Conservation (phyloP, 2,113 vertebrate species). For the Eidolon helvum region DNA sequence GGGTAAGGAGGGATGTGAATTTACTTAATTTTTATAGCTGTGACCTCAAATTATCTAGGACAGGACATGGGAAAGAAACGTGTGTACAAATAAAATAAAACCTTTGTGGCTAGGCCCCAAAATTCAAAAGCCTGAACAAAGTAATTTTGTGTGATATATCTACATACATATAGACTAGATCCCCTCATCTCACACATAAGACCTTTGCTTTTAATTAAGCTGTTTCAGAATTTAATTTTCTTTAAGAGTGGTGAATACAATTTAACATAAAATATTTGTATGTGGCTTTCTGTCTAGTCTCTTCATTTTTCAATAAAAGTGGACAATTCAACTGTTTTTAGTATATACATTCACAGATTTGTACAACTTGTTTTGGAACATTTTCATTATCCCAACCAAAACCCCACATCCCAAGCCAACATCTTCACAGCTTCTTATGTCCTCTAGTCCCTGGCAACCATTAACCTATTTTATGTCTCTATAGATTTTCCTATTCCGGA, state of each 20-base stretch:
- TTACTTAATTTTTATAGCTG: not conserved
- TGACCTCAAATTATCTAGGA: not conserved
- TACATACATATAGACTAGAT: not conserved
- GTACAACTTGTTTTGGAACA: not conserved
- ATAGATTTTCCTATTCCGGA: not conserved
- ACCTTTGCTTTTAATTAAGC: not conserved
- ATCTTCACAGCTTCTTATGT: not conserved
- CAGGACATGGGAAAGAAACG: not conserved
- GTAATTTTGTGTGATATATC: not conserved
- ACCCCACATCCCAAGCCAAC: not conserved
- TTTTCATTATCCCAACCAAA: not conserved
- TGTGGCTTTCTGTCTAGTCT: not conserved
- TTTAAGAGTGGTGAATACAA: not conserved
- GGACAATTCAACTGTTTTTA: not conserved
- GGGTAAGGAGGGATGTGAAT: not conserved
- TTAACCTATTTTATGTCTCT: not conserved
- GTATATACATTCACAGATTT: not conserved
- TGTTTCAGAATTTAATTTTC: slow-evolving; percentile 28
- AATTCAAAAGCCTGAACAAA: slow-evolving; percentile 21
- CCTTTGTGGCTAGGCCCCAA: not conserved
- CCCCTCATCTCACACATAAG: not conserved
- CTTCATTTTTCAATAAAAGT: not conserved
- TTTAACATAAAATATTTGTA: not conserved
- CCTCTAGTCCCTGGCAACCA: not conserved
- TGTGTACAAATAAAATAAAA: not conserved